Evolutionary conservation across 2,888 invertebrate species (phyloP).

Genomic region (Drosophila mulleri): DNA sequence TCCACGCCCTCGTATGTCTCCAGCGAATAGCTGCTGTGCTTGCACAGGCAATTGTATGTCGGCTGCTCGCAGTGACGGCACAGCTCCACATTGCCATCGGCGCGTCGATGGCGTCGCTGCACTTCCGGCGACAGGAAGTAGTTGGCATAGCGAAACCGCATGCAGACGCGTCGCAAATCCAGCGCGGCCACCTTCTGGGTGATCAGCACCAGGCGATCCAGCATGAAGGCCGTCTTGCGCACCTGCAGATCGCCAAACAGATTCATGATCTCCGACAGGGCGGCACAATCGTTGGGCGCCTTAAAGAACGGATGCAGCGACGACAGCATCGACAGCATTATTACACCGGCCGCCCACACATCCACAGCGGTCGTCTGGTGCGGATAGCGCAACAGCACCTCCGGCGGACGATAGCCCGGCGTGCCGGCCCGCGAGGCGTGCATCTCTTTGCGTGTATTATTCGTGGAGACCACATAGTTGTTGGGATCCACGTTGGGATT

Average conservation of each 20-base stretch:
- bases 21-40: constrained; percentile 70
- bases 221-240: constrained; percentile 88
- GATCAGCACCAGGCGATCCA: constrained; percentile 87
- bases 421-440: constrained; percentile 94
- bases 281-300: constrained; percentile 91
- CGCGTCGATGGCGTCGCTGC: constrained; percentile 70
- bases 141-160: constrained; percentile 84
- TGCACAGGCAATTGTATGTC: constrained; percentile 84
- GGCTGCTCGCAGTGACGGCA: constrained; percentile 84
- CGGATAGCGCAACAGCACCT: constrained; percentile 91
- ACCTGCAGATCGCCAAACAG: constrained; percentile 91
- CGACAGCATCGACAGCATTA: constrained; percentile 91
- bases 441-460: constrained; percentile 87
- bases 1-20: constrained; percentile 79
- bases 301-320: constrained; percentile 94
- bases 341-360: constrained; percentile 95
- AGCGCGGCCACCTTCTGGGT: constrained; percentile 86
- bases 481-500: constrained; percentile 88
- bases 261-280: constrained; percentile 92
- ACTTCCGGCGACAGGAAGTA: constrained; percentile 78
- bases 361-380: constrained; percentile 94
- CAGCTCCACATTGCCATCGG: constrained; percentile 76
- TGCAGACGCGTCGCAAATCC: constrained; percentile 85
- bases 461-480: constrained; percentile 88
- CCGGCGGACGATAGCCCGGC: constrained; percentile 95